Conservation (phyloP, 2,888 invertebrate species). For the Tridacna crocea region DNA sequence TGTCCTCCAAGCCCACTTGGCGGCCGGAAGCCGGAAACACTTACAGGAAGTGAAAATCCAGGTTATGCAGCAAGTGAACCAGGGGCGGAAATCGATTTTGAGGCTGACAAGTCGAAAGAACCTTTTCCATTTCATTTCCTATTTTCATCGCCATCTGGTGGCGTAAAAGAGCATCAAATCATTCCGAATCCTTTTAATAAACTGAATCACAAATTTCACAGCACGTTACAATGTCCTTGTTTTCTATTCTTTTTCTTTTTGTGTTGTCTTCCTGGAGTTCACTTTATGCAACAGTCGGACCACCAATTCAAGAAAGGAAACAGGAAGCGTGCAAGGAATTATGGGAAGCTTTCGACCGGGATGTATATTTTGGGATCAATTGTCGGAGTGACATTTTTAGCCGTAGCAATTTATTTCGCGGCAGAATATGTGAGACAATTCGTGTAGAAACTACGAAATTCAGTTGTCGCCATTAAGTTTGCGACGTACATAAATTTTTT, state of each 20-base stretch:
- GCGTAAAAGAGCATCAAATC: constrained; percentile 54
- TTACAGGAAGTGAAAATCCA: constrained; percentile 43
- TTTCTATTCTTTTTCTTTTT: constrained; percentile 74
- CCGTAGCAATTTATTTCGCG: constrained; percentile 61
- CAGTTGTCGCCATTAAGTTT: not conserved
- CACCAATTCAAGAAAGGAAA: constrained; percentile 67
- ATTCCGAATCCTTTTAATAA: constrained; percentile 69
- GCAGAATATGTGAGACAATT: constrained; percentile 61
- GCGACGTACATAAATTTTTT: not conserved
- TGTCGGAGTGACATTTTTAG: constrained; percentile 58
- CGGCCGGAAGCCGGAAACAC: constrained; percentile 23
- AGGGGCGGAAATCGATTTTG: constrained; percentile 36
- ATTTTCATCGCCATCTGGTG: constrained; percentile 35
- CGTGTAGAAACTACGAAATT: constrained; percentile 9
- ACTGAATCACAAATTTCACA: constrained; percentile 69
- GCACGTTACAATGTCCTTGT: constrained; percentile 70
- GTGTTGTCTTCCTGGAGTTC: constrained; percentile 72
- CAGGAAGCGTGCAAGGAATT: constrained; percentile 51
- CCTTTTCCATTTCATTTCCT: constrained; percentile 53
- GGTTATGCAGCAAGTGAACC: constrained; percentile 51
- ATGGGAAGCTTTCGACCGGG: constrained; percentile 61
- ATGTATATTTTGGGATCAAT: constrained; percentile 66
- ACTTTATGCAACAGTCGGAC: constrained; percentile 70
- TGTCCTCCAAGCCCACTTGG: constrained; percentile 63
- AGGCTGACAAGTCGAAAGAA: constrained; percentile 41